Conservation (phyloP, 92 coral and sea anemone species). For the Virgularia gustaviana region DNA sequence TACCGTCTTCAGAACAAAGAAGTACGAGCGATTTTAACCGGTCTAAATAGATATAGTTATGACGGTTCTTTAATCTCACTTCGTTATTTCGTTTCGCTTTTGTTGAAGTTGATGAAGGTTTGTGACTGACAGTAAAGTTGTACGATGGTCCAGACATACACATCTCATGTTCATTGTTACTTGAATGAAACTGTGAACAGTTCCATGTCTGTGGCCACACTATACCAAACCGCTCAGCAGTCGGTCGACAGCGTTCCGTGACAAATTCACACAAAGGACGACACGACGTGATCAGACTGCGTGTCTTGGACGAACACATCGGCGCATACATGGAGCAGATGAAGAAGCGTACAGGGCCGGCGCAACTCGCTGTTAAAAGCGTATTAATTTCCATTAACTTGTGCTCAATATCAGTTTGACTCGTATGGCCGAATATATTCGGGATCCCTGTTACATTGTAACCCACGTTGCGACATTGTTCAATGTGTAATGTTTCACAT, state of each 20-base stretch:
- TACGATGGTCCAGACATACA: constrained; percentile 90
- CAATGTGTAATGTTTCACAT: constrained; percentile 13
- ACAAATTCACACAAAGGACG: constrained; percentile 95
- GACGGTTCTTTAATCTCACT: constrained; percentile 82
- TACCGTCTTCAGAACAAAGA: constrained; percentile 83
- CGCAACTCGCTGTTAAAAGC: constrained; percentile 69
- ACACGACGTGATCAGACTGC: constrained; percentile 71
- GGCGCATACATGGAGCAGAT: constrained; percentile 94
- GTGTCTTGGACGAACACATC: constrained; percentile 74
- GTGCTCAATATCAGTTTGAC: constrained; percentile 66
- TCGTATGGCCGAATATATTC: constrained; percentile 72
- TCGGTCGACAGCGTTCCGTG: constrained; percentile 72
- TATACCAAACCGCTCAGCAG: constrained; percentile 71
- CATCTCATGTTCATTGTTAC: constrained; percentile 64
- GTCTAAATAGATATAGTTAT: constrained; percentile 70
- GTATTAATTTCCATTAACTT: constrained; percentile 60
- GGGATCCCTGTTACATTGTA: constrained; percentile 93
- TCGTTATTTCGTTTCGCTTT: constrained; percentile 23
- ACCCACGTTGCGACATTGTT: constrained; percentile 49
- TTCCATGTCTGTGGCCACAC: constrained; percentile 78
- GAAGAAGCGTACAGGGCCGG: constrained; percentile 76
- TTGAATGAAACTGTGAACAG: constrained; percentile 69
- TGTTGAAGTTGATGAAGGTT: constrained; percentile 18
- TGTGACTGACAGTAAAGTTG: constrained; percentile 41
- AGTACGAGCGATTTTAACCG: constrained; percentile 85